phyloP scores from a whole-genome alignment of 2,113 vertebrate genomes.

The Pavo muticus region DNA sequence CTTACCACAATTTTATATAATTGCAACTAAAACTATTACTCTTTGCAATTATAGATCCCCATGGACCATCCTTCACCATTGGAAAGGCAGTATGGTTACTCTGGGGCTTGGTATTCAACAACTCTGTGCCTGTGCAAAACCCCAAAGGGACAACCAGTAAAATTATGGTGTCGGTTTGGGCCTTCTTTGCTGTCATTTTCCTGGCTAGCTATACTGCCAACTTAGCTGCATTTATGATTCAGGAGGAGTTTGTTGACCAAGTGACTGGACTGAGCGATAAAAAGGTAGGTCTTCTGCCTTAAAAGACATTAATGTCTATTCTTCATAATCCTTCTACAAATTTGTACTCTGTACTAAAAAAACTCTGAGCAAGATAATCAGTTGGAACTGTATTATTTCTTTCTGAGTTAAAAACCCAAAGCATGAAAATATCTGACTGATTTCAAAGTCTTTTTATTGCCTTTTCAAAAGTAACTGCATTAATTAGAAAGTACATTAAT shows the following conservation, averaged over 20 bases:
- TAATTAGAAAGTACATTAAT: not conserved
- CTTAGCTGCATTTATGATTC: slow-evolving; percentile 99
- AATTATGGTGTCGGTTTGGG: slow-evolving; percentile 99
- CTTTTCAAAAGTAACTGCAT: not conserved
- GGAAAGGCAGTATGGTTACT: slow-evolving; percentile 98
- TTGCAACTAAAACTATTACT: not conserved
- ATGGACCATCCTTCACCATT: slow-evolving; percentile 97
- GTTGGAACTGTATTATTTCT: not conserved
- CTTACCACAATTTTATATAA: not conserved
- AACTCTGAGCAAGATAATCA: not conserved
- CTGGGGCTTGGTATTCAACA: slow-evolving; percentile 99
- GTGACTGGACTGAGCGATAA: slow-evolving; percentile 98
- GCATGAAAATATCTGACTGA: not conserved
- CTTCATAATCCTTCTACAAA: not conserved
- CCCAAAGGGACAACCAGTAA: slow-evolving; percentile 97
- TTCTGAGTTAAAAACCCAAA: not conserved
- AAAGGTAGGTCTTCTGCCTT: slow-evolving; percentile 83
- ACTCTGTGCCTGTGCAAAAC: slow-evolving; percentile 98
- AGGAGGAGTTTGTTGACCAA: slow-evolving; percentile 98
- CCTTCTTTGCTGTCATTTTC: slow-evolving; percentile 99
- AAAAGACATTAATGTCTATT: not conserved
- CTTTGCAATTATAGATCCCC: slow-evolving; percentile 83
- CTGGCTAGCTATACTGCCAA: slow-evolving; percentile 98
- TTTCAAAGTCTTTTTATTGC: not conserved
- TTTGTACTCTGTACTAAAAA: not conserved